Conservation (phyloP, 2,888 invertebrate species). For the Drosophila multiciliata region DNA sequence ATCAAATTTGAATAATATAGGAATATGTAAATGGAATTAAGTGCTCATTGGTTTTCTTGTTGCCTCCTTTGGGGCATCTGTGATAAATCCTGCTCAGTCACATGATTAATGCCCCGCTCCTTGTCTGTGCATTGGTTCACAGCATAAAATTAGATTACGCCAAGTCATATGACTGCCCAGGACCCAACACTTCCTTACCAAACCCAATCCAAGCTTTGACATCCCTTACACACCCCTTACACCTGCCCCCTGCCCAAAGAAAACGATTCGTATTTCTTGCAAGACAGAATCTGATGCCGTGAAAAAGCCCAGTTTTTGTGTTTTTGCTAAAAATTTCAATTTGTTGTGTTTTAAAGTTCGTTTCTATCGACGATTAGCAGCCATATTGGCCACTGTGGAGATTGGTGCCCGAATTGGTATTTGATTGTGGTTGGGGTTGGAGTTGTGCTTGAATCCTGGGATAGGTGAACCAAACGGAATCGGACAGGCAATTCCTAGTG, state of each 20-base stretch:
- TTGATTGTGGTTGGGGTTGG: not conserved
- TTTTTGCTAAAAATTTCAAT: slow-evolving; percentile 40
- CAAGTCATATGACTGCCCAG: slow-evolving; percentile 40
- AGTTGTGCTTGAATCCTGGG: not conserved
- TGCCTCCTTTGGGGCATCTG: slow-evolving; percentile 48
- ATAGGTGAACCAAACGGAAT: slow-evolving; percentile 16
- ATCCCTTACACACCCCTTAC: not conserved
- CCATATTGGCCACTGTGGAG: slow-evolving; percentile 7
- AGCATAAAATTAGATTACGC: slow-evolving; percentile 51
- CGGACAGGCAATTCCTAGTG: slow-evolving; percentile 14
- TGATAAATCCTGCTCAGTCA: slow-evolving; percentile 49
- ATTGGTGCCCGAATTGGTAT: not conserved
- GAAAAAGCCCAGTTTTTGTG: slow-evolving; percentile 31
- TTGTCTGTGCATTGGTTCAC: not conserved
- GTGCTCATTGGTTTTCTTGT: slow-evolving; percentile 47
- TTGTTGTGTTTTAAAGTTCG: slow-evolving; percentile 55
- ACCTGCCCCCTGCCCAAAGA: not conserved
- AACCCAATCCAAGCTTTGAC: slow-evolving; percentile 9
- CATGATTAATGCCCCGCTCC: slow-evolving; percentile 40
- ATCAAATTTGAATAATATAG: slow-evolving; percentile 46
- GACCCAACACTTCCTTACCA: slow-evolving; percentile 13
- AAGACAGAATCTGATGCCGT: slow-evolving; percentile 19
- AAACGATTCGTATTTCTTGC: slow-evolving; percentile 8
- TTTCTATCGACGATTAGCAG: slow-evolving; percentile 50
- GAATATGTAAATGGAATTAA: slow-evolving; percentile 60